phyloP scores from a whole-genome alignment of 2,113 vertebrate species.

The Pomatostomus ruficeps region DNA sequence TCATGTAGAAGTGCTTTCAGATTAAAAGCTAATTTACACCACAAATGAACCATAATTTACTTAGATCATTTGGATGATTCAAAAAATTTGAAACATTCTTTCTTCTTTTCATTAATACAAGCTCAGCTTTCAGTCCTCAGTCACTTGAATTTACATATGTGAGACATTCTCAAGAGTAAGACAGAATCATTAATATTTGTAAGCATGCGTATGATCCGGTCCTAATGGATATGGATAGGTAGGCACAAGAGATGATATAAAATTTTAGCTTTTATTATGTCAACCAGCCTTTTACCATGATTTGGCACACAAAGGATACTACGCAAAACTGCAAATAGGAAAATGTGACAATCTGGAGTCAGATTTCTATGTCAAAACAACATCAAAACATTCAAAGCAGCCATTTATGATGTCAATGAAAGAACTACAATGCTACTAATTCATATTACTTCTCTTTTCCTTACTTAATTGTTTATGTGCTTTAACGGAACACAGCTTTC shows the following conservation, averaged over 20 bases:
- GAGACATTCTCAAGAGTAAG: background rate
- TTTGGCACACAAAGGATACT: slow-evolving; percentile 3
- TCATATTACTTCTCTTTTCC: background rate
- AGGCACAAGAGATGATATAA: background rate
- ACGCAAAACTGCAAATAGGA: background rate
- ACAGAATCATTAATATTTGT: background rate
- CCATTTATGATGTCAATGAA: slow-evolving; percentile 35
- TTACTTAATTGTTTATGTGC: slow-evolving; percentile 17
- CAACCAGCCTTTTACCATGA: slow-evolving; percentile 19
- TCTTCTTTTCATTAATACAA: background rate
- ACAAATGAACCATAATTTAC: background rate
- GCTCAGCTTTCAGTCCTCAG: background rate
- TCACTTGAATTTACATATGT: background rate
- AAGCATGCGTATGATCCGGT: background rate
- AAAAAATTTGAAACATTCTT: background rate
- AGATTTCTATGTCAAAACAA: slow-evolving; percentile 44
- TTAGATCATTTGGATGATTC: background rate
- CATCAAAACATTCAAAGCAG: slow-evolving; percentile 39
- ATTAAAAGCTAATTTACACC: background rate
- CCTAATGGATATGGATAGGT: background rate
- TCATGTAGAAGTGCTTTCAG: background rate
- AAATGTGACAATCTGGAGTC: slow-evolving; percentile 19
- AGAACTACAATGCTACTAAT: background rate
- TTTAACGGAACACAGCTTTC: background rate
- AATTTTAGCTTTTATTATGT: slow-evolving; percentile 1